Percentiles rank a stretch among this genome's conserved stretches.
These are phyloP conservation scores for Amblyjoppa proteus DNA, from an alignment of 2,888 invertebrate species.

Conservation along the genomic window DNA sequence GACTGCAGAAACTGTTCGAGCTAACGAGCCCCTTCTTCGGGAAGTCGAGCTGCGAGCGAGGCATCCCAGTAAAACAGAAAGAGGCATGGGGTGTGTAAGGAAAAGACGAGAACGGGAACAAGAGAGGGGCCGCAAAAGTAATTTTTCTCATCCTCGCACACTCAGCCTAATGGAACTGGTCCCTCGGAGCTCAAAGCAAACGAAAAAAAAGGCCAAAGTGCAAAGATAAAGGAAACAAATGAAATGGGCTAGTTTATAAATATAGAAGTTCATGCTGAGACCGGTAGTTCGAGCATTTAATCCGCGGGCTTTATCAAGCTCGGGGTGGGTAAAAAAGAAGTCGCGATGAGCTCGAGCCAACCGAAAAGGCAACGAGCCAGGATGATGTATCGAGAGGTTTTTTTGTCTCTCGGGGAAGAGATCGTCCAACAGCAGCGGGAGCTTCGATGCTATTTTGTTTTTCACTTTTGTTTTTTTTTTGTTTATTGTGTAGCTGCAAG, in stretches of 20 bases:
- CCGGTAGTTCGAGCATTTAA: constrained; percentile 51
- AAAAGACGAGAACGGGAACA: background rate
- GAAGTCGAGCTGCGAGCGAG: constrained; percentile 4
- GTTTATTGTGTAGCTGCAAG: constrained; percentile 25
- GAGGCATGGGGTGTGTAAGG: constrained; percentile 18
- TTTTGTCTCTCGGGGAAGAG: constrained; percentile 26
- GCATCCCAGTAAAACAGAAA: constrained; percentile 11
- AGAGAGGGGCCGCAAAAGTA: background rate
- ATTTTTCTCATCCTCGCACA: constrained; percentile 52
- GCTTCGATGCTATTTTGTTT: constrained; percentile 28
- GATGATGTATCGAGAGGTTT: constrained; percentile 57
- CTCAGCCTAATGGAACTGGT: constrained; percentile 38
- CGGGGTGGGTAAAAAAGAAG: constrained; percentile 39
- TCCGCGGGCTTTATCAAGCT: constrained; percentile 61
- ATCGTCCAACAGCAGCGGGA: constrained; percentile 58
- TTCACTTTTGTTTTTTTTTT: constrained; percentile 5
- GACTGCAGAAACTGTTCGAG: constrained; percentile 29
- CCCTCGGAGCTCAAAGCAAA: background rate
- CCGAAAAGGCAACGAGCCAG: constrained; percentile 52
- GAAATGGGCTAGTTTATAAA: constrained; percentile 11
- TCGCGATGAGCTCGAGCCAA: constrained; percentile 48
- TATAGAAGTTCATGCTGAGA: constrained; percentile 37
- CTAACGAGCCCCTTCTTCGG: constrained; percentile 35
- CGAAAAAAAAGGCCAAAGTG: constrained; percentile 1
- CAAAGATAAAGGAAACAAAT: background rate